Evolutionary conservation across 2,113 vertebrate genomes (phyloP), one percentile per base, ranked within the genome.

Genomic region (Gambusia holbrooki): DNA sequence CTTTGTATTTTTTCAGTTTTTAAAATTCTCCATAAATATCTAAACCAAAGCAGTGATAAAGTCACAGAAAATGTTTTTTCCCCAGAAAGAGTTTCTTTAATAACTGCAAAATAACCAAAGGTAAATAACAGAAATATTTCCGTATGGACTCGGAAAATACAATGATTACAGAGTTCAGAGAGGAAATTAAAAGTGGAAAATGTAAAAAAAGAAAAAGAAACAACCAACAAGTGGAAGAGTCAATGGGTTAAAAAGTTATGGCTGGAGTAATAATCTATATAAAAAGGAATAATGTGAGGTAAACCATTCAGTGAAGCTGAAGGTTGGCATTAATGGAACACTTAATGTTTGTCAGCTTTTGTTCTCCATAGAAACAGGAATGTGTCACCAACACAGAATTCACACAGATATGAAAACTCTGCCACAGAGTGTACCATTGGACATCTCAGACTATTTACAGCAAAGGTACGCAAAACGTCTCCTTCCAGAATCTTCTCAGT

Each of bases 21-120:
- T 15, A 42, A 42, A 42, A 32, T 32, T 32, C 6, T 54, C 48
- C 22, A 19, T 42, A 79, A 9, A 51, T 32, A 63, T 48, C 45
- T 32, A 65, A 25, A 10, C 0, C 54, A 25, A 74, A 29, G 51
- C 7, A 28, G 27, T 27, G 65, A 65, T 32, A 9, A 2, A 30
- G 13, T 6, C 12, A 25, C 19, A 27, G 30, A 35, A n/a, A 7
- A 45, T 15, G 4, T 25, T 33, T n/a, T 48, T 74, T 71, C 72
- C 70, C 40, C 62, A 71, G 73, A 73, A 80, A 68, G 42, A 71
- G 81, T 91, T 87, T 91, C 82, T 95, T 94, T 94, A 94, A 91
- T 94, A 90, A 86, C 83, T 79, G 87, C 77, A 92, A 92, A 88
- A 82, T 85, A 91, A 92, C 88, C 83, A 91, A 88, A 89, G 86